Conservation (phyloP, 2,113 vertebrate genomes). For the Himantopus leucocephalus region DNA sequence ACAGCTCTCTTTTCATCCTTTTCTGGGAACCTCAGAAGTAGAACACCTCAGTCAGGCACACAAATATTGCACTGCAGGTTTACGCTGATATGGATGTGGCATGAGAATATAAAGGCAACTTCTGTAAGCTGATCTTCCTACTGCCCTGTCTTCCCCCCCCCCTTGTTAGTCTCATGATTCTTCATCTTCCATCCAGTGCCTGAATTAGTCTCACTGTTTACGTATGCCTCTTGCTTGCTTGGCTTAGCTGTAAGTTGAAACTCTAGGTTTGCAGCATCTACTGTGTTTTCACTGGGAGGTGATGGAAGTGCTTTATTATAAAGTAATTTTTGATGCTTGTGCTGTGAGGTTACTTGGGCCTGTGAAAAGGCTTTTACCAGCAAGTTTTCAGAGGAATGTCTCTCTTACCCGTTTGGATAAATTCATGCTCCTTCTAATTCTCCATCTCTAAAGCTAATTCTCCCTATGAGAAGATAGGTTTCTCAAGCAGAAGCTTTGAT, state of each 20-base stretch:
- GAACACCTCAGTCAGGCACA: neutral
- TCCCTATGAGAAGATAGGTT: neutral
- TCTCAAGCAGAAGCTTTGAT: neutral
- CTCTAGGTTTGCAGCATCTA: neutral
- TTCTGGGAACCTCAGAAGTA: neutral
- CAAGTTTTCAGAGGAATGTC: neutral
- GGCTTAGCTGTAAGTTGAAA: neutral
- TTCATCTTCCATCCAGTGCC: neutral
- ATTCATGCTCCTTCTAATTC: neutral
- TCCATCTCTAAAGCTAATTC: neutral
- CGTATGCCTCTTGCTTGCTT: neutral
- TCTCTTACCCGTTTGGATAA: neutral
- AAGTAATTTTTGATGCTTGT: neutral
- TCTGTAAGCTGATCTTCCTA: neutral
- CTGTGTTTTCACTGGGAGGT: neutral
- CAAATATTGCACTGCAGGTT: neutral
- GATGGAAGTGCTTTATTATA: neutral
- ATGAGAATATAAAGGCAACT: neutral
- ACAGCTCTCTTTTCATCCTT: no score
- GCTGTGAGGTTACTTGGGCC: neutral
- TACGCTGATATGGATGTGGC: neutral
- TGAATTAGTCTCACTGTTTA: neutral
- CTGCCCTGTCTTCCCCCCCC: neutral
- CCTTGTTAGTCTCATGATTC: neutral
- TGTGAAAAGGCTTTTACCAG: neutral